Evolutionary conservation across 2,797 vertebrate species (phyloP).

Genomic region (Periophthalmus magnuspinnatus): DNA sequence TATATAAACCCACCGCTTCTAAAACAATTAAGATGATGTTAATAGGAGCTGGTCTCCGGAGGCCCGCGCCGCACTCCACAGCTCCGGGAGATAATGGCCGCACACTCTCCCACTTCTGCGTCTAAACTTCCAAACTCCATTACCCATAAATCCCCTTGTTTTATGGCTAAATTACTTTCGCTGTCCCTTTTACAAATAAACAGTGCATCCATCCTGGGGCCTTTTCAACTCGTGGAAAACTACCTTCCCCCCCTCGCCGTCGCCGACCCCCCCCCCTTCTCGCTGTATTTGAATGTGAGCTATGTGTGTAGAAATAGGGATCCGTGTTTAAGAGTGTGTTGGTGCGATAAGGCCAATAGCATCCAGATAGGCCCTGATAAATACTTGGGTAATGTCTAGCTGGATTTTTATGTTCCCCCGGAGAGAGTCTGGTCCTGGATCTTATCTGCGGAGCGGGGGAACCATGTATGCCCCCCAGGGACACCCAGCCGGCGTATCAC

Average conservation of each 20-base stretch:
- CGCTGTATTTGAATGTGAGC: conserved; percentile 70
- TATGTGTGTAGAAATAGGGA: conserved; percentile 69
- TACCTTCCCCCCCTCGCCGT: conserved; percentile 20
- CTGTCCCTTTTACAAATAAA: conserved; percentile 23
- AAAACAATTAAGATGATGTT: neutral
- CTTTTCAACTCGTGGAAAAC: conserved; percentile 44
- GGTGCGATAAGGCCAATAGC: conserved; percentile 73
- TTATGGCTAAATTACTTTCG: conserved; percentile 15
- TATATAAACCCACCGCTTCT: neutral
- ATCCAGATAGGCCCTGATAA: conserved; percentile 78
- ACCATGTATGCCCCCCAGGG: conserved; percentile 64
- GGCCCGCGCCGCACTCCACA: too few relatives aligned
- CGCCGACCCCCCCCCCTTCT: too few relatives aligned
- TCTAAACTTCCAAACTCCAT: conserved; percentile 9
- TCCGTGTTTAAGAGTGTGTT: conserved; percentile 79
- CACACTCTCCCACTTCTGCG: neutral
- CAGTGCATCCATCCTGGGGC: conserved; percentile 23
- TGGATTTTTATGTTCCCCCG: conserved; percentile 76
- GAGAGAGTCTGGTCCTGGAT: conserved; percentile 61
- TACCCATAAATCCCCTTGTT: conserved; percentile 15
- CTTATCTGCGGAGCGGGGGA: conserved; percentile 74
- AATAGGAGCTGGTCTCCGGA: too few relatives aligned
- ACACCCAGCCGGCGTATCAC: conserved; percentile 41
- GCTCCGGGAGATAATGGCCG: neutral
- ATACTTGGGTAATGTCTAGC: conserved; percentile 73